These are phyloP conservation scores for Cossypha niveicapilla DNA, from an alignment of 2,797 vertebrate genomes.

Conservation along the genomic window DNA sequence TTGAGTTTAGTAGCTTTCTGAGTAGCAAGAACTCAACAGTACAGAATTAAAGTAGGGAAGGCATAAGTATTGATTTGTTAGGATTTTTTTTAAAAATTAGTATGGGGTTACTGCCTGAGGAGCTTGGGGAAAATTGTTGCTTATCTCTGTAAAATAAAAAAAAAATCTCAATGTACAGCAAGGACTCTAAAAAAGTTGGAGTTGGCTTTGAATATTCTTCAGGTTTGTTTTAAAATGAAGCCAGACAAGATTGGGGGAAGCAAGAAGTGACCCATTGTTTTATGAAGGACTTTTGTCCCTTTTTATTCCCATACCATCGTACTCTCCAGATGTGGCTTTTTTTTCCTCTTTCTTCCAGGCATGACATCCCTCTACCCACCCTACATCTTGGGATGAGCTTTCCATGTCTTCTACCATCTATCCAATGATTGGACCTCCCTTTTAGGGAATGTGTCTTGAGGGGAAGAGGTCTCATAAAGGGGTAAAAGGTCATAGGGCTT, in stretches of 20 bases:
- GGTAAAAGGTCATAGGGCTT: neutral
- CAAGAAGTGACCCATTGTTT: neutral
- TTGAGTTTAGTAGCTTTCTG: neutral
- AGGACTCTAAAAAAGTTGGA: neutral
- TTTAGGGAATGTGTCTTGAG: constrained; percentile 27
- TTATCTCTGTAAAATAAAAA: neutral
- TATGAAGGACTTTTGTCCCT: neutral
- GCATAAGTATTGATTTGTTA: neutral
- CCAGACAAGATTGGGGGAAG: neutral
- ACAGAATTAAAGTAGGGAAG: neutral
- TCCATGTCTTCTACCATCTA: neutral
- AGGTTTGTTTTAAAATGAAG: neutral
- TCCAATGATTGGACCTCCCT: constrained; percentile 18
- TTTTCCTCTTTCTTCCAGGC: constrained; percentile 8
- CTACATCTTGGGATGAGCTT: constrained; percentile 26
- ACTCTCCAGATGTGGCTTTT: constrained; percentile 10
- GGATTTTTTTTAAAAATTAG: neutral
- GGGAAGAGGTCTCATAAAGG: constrained; percentile 13
- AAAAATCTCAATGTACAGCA: neutral
- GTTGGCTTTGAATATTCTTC: neutral
- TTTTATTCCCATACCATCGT: neutral
- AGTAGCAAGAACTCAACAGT: neutral
- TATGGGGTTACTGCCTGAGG: neutral
- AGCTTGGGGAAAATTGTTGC: neutral
- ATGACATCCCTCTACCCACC: constrained; percentile 15